Base-by-base conservation (phyloP, 2,113 vertebrate genomes). In the Lepisosteus osseus region DNA sequence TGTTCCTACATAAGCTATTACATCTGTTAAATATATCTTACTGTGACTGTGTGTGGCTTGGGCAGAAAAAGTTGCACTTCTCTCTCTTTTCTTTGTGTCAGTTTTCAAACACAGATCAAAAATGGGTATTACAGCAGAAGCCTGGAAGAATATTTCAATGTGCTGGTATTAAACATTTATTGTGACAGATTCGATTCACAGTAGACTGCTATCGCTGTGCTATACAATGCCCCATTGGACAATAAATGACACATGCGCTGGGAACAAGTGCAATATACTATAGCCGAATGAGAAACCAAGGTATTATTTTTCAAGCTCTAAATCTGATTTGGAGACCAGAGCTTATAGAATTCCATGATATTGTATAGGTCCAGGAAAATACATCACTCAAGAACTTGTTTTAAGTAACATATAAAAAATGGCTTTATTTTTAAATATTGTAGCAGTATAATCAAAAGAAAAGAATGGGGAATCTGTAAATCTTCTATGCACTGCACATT, bases 161-260 rank as follows among this genome's bases (percentile, higher is more conserved):
- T 4, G 64, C 65, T 67, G 43, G 56, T 63, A 71, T 77, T 70
- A 77, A 72, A 77, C 65, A 75, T 77, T 77, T 69, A 73, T 59
- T 63, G 74, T 54, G 68, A 73, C 77, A 76, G 71, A 68, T 61
- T 67, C 69, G 47, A 72, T 78, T 76, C 55, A 29, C 69, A 47
- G 15, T 54, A 73, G 63, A 67, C 54, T 42, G 41, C 69, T 70
- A 70, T 70, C 54, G 14, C 74, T 41, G 4, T 61, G 54, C 42
- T 54, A 62, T 56, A 73, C 65, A 3, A 61, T 54, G 42, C 54
- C 72, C 72, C 65, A 47, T 8, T 14, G 65, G 65, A 62, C 65
- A 61, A 54, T 6, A 61, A 67, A 62, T 67, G 59, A 63, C 54
- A 64, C 42, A 54, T 56, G 54, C 3, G 45, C 55, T 2, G 40